Evolutionary conservation across 2,888 invertebrate genomes (phyloP), one percentile per base, ranked within the genome.

Genomic region (Pherbina coryleti): DNA sequence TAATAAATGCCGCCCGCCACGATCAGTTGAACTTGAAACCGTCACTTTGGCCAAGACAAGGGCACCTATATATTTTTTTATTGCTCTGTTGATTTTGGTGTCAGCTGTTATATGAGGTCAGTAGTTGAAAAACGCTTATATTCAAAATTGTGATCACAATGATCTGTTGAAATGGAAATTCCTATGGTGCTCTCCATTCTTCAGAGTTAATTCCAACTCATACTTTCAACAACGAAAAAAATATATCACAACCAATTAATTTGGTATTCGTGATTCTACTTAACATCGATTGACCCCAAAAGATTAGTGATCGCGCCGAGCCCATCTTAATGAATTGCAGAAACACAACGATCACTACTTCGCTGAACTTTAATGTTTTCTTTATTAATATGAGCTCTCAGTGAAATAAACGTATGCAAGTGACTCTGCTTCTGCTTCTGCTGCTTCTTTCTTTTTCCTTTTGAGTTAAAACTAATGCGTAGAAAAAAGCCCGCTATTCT

Each of bases 181-280:
- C 28, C 14, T 60, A 0, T 28, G 28, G 28, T 22, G 19, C n/a
- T 17, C 25, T 25, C 17, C 5, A 25, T 9, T 5, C 28, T 25
- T 8, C 17, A 60, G n/a, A n/a, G 8, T 17, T 57, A 5, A 57
- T 22, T 22, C 57, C 0, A 57, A 44, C 22, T 57, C 4, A 9
- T 22, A 22, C 19, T 22, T 57, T 57, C 28, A 60, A 7, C 70
- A 55, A 9, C 49, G 22, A 28, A 49, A 64, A 22, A 8, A 25
- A 82, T 84, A 85, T 88, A 88, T 87, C 87, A 86, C 83, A 87
- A 87, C 86, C 89, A 89, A 88, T 88, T 89, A 88, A 86, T 87
- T 89, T 88, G 88, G 88, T 89, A 90, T 90, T 90, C 90, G 90
- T 90, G 90, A 90, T 90, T 90, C 89, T 90, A 90, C 89, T 90